Evolutionary conservation across 2,888 invertebrate species (phyloP), one percentile per base, ranked within the genome.

Genomic region (Tholera decimalis): DNA sequence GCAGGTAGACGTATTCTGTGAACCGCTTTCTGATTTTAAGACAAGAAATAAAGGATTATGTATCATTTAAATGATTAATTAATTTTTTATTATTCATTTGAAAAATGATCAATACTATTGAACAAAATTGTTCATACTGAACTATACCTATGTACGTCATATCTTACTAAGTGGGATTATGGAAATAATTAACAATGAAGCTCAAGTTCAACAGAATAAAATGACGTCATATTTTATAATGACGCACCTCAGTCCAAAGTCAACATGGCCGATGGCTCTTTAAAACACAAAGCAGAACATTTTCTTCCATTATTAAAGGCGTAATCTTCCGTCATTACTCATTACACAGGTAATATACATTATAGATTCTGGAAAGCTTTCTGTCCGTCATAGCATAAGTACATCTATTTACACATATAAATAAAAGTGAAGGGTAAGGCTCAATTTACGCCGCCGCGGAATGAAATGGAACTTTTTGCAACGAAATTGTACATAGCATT

Each of bases 171-270:
- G 11, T 2, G 26, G 15, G 15, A 70, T 18, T 69, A 58, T 30
- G 4, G 7, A 33, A 15, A 46, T n/a, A 26, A 15, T n/a, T 20
- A 24, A n/a, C 11, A 8, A 18, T 0, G 11, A 43, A 0, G 15
- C 20, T 13, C 8, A 58, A 33, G 11, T 26, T 28, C 11, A 33
- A 11, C 20, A 47, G 37, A 70, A 30, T 20, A 46, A 20, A 8
- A 60, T 35, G 71, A 47, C 26, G 39, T 41, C 61, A 47, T n/a
- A n/a, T n/a, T n/a, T n/a, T n/a, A n/a, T 5, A 3, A n/a, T 60
- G 47, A 47, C 33, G 13, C 71, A 65, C 5, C 26, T 33, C 1
- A 18, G n/a, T 30, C 35, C 26, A 47, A 15, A 22, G n/a, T 46
- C 35, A 65, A 69, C 20, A 39, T 22, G 24, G 4, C 24, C n/a